A percentile compares a stretch with the other conserved stretches of the same genome.
phyloP scores from a whole-genome alignment of 2,888 invertebrate species.

The Drosophila rellima region DNA sequence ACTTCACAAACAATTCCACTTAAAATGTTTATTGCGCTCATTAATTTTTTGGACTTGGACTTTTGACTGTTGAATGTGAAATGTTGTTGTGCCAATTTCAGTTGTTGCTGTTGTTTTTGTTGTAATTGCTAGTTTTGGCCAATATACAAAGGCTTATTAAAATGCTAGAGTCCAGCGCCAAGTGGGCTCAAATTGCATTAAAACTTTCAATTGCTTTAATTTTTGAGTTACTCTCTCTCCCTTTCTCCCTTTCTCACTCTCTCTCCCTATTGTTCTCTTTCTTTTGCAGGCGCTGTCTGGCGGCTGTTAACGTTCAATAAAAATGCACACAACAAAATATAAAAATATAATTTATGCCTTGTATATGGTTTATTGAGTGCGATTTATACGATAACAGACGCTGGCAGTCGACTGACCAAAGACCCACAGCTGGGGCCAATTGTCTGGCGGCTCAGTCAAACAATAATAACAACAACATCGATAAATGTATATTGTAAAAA shows the following conservation, averaged over 20 bases:
- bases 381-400: slow-evolving; percentile 76
- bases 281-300: slow-evolving; percentile 6
- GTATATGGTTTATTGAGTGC: slow-evolving; percentile 79
- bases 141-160: slow-evolving; percentile 33
- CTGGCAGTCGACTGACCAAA: slow-evolving; percentile 57
- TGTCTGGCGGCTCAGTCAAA: slow-evolving; percentile 49
- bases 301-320: slow-evolving; percentile 52
- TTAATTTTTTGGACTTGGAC: slow-evolving; percentile 67
- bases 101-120: slow-evolving; percentile 2
- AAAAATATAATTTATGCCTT: slow-evolving; percentile 73
- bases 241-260: too few species aligned
- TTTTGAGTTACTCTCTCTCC: slow-evolving; percentile 30
- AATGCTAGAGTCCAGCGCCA: slow-evolving; percentile 34
- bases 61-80: slow-evolving; percentile 63
- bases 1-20: slow-evolving; percentile 82
- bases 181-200: slow-evolving; percentile 63
- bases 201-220: slow-evolving; percentile 76
- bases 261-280: background rate
- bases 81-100: slow-evolving; percentile 18
- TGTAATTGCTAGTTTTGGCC: slow-evolving; percentile 38
- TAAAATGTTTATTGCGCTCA: slow-evolving; percentile 82
- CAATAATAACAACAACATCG: slow-evolving; percentile 15
- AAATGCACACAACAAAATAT: slow-evolving; percentile 41
- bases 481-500: slow-evolving; percentile 15
- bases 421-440: slow-evolving; percentile 41